phyloP scores from a whole-genome alignment of 1,140 invertebrate genomes.

The Panagrolaimus sp. region DNA sequence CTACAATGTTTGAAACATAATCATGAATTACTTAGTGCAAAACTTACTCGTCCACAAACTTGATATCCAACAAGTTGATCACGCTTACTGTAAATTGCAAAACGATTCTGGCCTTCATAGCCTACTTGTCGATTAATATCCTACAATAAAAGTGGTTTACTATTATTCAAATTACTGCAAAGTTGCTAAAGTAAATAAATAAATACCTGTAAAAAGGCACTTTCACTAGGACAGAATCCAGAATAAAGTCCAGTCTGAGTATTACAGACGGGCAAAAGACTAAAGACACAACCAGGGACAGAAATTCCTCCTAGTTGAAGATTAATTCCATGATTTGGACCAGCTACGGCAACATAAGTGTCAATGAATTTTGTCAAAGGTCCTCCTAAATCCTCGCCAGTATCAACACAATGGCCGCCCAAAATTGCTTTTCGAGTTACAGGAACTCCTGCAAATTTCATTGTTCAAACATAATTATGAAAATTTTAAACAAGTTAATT shows the following conservation, averaged over 20 bases:
- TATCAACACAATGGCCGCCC: conserved; percentile 53
- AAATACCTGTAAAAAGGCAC: conserved; percentile 44
- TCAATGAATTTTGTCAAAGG: conserved; percentile 51
- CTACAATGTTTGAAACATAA: conserved; percentile 23
- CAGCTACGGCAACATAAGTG: conserved; percentile 54
- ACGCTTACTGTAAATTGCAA: conserved; percentile 45
- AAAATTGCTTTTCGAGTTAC: conserved; percentile 53
- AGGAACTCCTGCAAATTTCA: conserved; percentile 33
- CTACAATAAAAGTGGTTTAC: conserved; percentile 8
- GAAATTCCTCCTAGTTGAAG: conserved; percentile 49
- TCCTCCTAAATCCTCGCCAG: conserved; percentile 51
- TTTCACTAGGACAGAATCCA: conserved; percentile 51
- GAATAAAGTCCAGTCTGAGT: conserved; percentile 51
- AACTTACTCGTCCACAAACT: conserved; percentile 46
- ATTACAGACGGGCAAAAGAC: conserved; percentile 47
- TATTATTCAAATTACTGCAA: conserved; percentile 12
- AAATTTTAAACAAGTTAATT: too few relatives aligned
- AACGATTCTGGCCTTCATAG: conserved; percentile 52
- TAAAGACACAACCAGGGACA: conserved; percentile 52
- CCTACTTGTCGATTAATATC: conserved; percentile 47
- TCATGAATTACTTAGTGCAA: not conserved
- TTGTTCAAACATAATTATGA: too few relatives aligned
- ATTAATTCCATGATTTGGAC: conserved; percentile 55
- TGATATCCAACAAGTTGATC: conserved; percentile 49
- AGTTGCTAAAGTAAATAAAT: not conserved